Evolutionary conservation across 2,113 vertebrate species (phyloP).

Genomic region (Gymnarchus niloticus): DNA sequence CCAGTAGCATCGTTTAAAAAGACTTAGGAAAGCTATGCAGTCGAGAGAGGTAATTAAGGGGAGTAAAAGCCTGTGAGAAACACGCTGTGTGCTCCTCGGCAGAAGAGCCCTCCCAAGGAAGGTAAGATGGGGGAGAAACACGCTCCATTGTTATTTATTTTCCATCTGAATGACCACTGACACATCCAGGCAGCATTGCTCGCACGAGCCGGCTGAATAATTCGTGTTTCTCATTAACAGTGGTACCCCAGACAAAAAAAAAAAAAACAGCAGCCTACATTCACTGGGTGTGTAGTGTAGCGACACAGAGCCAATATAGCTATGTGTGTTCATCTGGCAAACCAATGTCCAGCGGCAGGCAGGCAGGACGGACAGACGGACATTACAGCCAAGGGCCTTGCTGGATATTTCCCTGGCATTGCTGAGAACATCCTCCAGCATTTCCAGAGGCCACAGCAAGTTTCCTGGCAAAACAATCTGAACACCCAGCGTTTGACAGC

Average conservation of each 20-base stretch:
- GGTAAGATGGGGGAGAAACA: not conserved
- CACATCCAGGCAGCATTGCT: not conserved
- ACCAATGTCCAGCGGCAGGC: not conserved
- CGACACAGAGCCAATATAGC: not conserved
- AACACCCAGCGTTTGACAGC: not conserved
- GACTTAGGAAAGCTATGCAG: too few species aligned
- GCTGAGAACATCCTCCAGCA: not conserved
- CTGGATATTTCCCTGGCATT: not conserved
- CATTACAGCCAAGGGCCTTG: not conserved
- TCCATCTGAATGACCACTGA: constrained; percentile 8
- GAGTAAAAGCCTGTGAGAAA: not conserved
- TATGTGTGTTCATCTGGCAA: too few species aligned
- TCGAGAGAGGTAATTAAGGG: constrained; percentile 3
- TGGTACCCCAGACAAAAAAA: not conserved
- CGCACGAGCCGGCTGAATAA: not conserved
- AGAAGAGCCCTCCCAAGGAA: not conserved
- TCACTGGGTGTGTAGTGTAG: not conserved
- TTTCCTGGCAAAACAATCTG: not conserved
- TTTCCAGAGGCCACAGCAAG: not conserved
- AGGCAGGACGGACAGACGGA: not conserved
- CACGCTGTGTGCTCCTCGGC: not conserved
- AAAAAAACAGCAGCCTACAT: too few species aligned
- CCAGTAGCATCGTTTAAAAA: not conserved
- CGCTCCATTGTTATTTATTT: not conserved
- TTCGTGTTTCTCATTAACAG: not conserved